These are phyloP conservation scores for Dryas iulia DNA, from an alignment of 1,140 invertebrate species.

Conservation along the genomic window DNA sequence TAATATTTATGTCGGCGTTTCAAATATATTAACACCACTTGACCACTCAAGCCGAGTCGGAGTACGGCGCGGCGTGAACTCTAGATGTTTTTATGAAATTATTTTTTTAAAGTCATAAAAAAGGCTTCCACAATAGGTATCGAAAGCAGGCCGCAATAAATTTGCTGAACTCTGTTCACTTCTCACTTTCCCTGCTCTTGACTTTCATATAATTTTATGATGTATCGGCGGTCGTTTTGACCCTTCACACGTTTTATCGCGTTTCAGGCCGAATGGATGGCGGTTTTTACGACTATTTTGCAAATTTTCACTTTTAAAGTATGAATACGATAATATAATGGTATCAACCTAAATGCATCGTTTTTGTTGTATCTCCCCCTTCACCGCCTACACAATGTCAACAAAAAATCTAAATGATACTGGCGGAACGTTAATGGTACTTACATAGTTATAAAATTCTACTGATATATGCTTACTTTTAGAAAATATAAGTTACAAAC, in stretches of 20 bases:
- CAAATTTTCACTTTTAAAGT: slow-evolving; percentile 61
- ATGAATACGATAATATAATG: slow-evolving; percentile 53
- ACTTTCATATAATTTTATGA: slow-evolving; percentile 80
- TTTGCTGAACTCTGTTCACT: slow-evolving; percentile 63
- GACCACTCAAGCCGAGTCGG: slow-evolving; percentile 6
- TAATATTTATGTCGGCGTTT: slow-evolving; percentile 23
- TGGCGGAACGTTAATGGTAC: neutral
- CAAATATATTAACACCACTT: slow-evolving; percentile 17
- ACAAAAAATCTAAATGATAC: neutral
- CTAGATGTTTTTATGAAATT: slow-evolving; percentile 59
- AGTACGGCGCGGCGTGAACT: slow-evolving; percentile 41
- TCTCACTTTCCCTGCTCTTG: slow-evolving; percentile 72
- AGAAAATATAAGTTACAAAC: neutral
- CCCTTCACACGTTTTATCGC: slow-evolving; percentile 60
- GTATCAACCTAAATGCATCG: slow-evolving; percentile 47
- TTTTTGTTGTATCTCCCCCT: slow-evolving; percentile 33
- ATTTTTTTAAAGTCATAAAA: slow-evolving; percentile 72
- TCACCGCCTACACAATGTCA: slow-evolving; percentile 3
- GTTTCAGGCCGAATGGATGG: slow-evolving; percentile 34
- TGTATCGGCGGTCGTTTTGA: slow-evolving; percentile 69
- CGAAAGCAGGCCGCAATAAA: slow-evolving; percentile 75
- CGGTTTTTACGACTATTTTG: slow-evolving; percentile 48
- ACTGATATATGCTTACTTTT: neutral
- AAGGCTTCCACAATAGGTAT: slow-evolving; percentile 70
- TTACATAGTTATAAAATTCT: neutral